Evolutionary conservation across 2,113 vertebrate species (phyloP).

Genomic region (Coryphaenoides rupestris): DNA sequence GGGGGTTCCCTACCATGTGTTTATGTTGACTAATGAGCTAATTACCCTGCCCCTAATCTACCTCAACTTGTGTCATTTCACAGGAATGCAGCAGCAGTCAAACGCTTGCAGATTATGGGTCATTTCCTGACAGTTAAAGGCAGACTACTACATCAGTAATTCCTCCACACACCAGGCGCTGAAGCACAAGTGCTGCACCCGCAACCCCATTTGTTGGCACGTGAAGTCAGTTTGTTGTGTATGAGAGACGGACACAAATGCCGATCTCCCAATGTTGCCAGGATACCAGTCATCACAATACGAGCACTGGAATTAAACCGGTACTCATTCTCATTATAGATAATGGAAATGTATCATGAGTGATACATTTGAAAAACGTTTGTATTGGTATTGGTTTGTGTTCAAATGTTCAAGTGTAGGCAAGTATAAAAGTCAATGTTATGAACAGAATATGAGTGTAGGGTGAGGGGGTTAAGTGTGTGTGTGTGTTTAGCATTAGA

Average conservation of each 20-base stretch:
- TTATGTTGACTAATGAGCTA: slow-evolving; percentile 77
- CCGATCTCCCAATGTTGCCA: too few species aligned
- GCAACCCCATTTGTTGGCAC: slow-evolving; percentile 57
- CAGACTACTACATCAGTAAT: slow-evolving; percentile 61
- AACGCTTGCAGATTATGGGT: slow-evolving; percentile 71
- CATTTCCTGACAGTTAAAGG: slow-evolving; percentile 73
- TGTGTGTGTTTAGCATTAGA: too few species aligned
- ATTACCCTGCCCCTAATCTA: slow-evolving; percentile 70
- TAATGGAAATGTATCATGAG: too few species aligned
- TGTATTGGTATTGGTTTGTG: too few species aligned
- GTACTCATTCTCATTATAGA: too few species aligned
- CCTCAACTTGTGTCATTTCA: slow-evolving; percentile 71
- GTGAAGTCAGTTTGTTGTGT: slow-evolving; percentile 28
- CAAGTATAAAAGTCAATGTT: too few species aligned
- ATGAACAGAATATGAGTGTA: too few species aligned
- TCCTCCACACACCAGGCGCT: slow-evolving; percentile 56
- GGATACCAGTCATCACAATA: too few species aligned
- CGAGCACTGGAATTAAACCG: too few species aligned
- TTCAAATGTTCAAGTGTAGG: too few species aligned
- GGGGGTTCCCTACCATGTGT: slow-evolving; percentile 61
- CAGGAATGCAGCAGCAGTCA: slow-evolving; percentile 73
- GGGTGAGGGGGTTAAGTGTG: too few species aligned
- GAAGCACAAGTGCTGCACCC: slow-evolving; percentile 49
- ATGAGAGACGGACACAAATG: slow-evolving; percentile 3
- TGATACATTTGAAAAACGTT: too few species aligned